Percentiles rank a stretch among this genome's conserved stretches.
These are phyloP conservation scores for Drosophila meridionalis DNA, from an alignment of 2,888 invertebrate genomes.

Conservation along the genomic window DNA sequence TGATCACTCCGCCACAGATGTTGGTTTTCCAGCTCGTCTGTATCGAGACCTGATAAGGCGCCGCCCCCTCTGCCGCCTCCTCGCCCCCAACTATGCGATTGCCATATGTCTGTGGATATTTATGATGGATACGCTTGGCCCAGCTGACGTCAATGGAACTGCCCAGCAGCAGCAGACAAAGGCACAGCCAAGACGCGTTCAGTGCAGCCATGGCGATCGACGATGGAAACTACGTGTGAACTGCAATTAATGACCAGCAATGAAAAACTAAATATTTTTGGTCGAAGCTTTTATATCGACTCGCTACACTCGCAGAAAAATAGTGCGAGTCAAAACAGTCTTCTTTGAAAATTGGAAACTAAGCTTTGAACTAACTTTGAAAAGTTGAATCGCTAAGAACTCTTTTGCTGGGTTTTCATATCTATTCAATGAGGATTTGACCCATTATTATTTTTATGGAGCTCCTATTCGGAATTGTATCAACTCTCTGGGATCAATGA, in stretches of 20 bases:
- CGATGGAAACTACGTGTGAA: slow-evolving; percentile 15
- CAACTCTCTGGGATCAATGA: too few relatives aligned
- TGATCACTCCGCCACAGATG: slow-evolving; percentile 81
- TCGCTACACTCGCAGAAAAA: not conserved
- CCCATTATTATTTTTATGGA: too few relatives aligned
- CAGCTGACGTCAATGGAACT: slow-evolving; percentile 68
- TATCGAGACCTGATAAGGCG: slow-evolving; percentile 82
- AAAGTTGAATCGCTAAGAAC: too few relatives aligned
- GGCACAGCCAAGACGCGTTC: slow-evolving; percentile 7
- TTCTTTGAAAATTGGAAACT: not conserved
- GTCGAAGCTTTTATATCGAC: slow-evolving; percentile 62
- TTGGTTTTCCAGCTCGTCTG: slow-evolving; percentile 66
- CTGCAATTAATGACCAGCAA: slow-evolving; percentile 67
- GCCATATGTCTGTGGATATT: slow-evolving; percentile 17
- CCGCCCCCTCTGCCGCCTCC: slow-evolving; percentile 66
- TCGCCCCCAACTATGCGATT: slow-evolving; percentile 77
- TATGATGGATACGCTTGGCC: slow-evolving; percentile 61
- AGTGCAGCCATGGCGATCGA: slow-evolving; percentile 22
- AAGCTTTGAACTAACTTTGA: not conserved
- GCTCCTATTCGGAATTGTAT: too few relatives aligned
- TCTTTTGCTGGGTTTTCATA: too few relatives aligned
- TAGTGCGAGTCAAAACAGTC: not conserved
- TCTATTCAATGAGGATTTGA: too few relatives aligned
- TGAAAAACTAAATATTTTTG: slow-evolving; percentile 45
- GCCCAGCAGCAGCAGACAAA: slow-evolving; percentile 41